Base-by-base conservation (phyloP, 2,888 invertebrate species). In the Smittia aterrima region DNA sequence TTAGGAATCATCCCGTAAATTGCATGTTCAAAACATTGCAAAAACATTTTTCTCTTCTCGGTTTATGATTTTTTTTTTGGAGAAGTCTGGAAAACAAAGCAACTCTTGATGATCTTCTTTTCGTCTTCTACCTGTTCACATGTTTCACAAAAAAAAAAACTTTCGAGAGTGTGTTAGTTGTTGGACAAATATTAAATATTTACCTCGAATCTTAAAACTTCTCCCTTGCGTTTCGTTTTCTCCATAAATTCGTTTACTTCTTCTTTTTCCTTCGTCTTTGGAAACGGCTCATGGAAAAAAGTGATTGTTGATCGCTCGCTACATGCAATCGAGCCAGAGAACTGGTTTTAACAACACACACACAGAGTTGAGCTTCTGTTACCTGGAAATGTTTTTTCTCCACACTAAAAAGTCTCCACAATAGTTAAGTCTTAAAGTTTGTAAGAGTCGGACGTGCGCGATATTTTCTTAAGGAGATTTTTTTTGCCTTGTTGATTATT, bases 1-100 rank as follows among this genome's bases (percentile, higher is more conserved):
- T 41, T 47, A 53, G 25, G 22, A 47, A 53, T 70, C 53, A 70
- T 70, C 47, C 11, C 27, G 16, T 68, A 70, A 70, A 71, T 71
- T 71, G 70, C 70, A 71, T 53, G 27, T 71, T 54, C 68, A 47
- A 41, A 47, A 18, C 18, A 18, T 47, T 27, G 70, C 70, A 54
- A 71, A 71, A 71, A 53, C 22, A 3, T 47, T 47, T 47, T 16
- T 11, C 11, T 58, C 47, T 22, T 13, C 58, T 22, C 20, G 9
- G 20, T 4, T 58, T 58, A 18, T 58, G 22, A 47, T 47, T 47
- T 32, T 32, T 3, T 47, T 47, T 47, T 47, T 13, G 47, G 47
- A 47, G 47, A 58, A 22, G 58, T 58, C 58, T 58, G 58, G 58
- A 58, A 22, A 7, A 22, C 9, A 22, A 58, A 58, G 18, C 18